A percentile compares a stretch with the other conserved stretches of the same genome.
Conservation (phyloP, 2,888 invertebrate species). For the Aphrophora alni region DNA sequence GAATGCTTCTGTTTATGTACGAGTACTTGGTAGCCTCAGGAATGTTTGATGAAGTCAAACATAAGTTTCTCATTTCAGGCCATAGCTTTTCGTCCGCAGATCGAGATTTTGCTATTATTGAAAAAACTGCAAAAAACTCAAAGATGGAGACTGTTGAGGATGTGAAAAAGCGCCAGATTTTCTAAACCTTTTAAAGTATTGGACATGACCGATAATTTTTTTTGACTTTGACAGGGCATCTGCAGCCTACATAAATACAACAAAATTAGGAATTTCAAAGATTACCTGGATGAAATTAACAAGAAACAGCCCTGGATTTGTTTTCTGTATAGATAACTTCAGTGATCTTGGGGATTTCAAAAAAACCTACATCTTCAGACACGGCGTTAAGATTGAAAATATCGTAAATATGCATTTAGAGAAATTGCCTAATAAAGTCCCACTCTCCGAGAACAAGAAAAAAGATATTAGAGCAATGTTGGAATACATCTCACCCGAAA, state of each 20-base stretch:
- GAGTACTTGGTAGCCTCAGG: too few relatives aligned
- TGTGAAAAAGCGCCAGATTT: neutral
- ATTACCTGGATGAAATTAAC: neutral
- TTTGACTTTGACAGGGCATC: neutral
- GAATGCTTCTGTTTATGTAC: too few relatives aligned
- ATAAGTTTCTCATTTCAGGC: neutral
- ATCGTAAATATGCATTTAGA: too few relatives aligned
- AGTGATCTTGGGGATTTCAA: too few relatives aligned
- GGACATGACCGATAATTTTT: neutral
- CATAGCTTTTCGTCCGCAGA: constrained; percentile 15
- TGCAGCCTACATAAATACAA: neutral
- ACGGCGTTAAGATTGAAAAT: too few relatives aligned
- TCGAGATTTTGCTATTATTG: constrained; percentile 3
- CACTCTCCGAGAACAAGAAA: too few relatives aligned
- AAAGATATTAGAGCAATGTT: too few relatives aligned
- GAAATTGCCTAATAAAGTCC: too few relatives aligned
- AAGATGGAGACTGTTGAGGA: constrained; percentile 3
- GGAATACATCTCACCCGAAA: too few relatives aligned
- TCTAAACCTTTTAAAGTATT: neutral
- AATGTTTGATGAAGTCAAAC: too few relatives aligned
- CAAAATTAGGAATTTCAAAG: neutral
- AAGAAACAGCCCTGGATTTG: neutral
- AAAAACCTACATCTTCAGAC: too few relatives aligned
- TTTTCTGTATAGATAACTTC: too few relatives aligned
- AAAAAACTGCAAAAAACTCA: neutral